Evolutionary conservation across 1,140 invertebrate genomes (phyloP).

Genomic region (Aphidius gifuensis): DNA sequence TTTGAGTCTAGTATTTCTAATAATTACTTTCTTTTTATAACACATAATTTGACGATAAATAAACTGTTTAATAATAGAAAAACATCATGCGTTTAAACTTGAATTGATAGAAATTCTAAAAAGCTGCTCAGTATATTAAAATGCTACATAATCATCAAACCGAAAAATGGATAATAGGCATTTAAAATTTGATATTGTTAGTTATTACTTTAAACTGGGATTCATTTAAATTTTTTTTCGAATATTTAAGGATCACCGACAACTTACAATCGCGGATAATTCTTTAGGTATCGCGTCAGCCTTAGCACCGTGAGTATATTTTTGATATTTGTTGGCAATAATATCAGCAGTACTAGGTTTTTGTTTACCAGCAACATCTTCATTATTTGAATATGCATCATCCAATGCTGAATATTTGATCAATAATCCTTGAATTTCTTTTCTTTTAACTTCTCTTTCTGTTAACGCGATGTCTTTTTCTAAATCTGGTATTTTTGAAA

Average conservation of each 20-base stretch:
- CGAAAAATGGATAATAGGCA: too few species aligned
- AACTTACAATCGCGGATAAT: slow-evolving; percentile 45
- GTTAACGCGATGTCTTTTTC: slow-evolving; percentile 57
- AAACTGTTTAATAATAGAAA: too few species aligned
- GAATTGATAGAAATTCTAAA: too few species aligned
- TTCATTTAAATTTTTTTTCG: background rate
- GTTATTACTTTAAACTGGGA: background rate
- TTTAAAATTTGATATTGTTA: background rate
- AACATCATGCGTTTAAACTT: too few species aligned
- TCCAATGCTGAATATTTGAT: slow-evolving; percentile 73
- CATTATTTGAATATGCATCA: slow-evolving; percentile 51
- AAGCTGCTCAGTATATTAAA: too few species aligned
- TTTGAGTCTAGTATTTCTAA: too few species aligned
- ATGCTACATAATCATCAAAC: too few species aligned
- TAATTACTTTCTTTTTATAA: too few species aligned
- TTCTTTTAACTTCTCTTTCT: slow-evolving; percentile 71
- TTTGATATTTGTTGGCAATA: slow-evolving; percentile 53
- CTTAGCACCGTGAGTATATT: slow-evolving; percentile 10
- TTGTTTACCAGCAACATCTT: slow-evolving; percentile 23
- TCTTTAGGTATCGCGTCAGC: slow-evolving; percentile 6
- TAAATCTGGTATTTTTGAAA: slow-evolving; percentile 55
- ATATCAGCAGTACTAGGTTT: slow-evolving; percentile 50
- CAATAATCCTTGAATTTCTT: slow-evolving; percentile 77
- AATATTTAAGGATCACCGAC: slow-evolving; percentile 26
- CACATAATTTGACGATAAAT: too few species aligned